A percentile compares a stretch with the other conserved stretches of the same genome.
These are phyloP conservation scores for Mionectes macconnelli DNA, from an alignment of 2,113 vertebrate genomes.

Conservation along the genomic window DNA sequence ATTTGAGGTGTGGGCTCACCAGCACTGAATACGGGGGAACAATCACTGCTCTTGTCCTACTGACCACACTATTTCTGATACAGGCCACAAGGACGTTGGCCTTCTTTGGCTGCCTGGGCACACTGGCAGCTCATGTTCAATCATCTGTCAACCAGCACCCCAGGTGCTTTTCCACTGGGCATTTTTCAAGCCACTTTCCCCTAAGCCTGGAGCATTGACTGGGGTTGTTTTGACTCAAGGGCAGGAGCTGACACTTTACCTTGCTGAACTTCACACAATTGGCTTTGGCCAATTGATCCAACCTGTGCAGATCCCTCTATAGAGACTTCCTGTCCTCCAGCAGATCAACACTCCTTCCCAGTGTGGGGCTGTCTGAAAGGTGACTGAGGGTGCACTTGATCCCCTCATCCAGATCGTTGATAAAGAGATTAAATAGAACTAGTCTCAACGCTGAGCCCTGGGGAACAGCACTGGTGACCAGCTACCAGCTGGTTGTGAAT, in stretches of 20 bases:
- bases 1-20: neutral
- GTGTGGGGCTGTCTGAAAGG: neutral
- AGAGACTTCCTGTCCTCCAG: neutral
- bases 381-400: neutral
- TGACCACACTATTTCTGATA: neutral
- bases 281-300: neutral
- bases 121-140: neutral
- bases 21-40: fast-evolving
- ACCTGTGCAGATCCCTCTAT: neutral
- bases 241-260: neutral
- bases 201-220: fast-evolving
- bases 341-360: neutral
- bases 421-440: neutral
- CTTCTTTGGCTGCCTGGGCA: neutral
- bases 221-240: neutral
- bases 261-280: neutral
- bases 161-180: neutral
- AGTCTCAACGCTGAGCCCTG: neutral
- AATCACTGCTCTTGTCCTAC: neutral
- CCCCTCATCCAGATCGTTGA: neutral
- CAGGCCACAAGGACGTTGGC: neutral
- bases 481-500: neutral
- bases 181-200: neutral
- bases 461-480: neutral
- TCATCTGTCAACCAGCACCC: fast-evolving